Evolutionary conservation across 2,113 vertebrate species (phyloP), one percentile per base, ranked within the genome.

Genomic region (Petrocephalus zakoni): DNA sequence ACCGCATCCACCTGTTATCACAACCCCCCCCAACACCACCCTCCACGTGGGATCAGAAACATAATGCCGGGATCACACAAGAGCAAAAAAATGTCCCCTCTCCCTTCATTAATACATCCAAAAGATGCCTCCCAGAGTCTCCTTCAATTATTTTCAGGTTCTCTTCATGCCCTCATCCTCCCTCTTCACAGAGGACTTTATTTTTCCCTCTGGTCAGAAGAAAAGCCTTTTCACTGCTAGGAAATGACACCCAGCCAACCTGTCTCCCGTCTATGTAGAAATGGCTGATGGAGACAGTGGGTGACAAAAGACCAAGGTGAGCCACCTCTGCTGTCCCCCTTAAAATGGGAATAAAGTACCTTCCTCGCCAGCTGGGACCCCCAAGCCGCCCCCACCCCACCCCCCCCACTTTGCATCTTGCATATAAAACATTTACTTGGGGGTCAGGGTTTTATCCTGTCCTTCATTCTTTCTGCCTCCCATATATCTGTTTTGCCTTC

Each of bases 11-110:
- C 85, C 86, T 87, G 86, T 64, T 87, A 87, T 61, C 55, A 87
- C 37, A 87, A 87, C 34, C 25, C 61, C 61, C 25, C 5, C 37
- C 95, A 96, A 97, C 96, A 9, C 81, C 37, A 78, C 72, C 72
- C 15, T 42, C 34, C 37, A 19, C 15, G 95, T 95, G 95, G 96
- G 97, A 97, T 98, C 97, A 98, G 98, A 96, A 97, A 96, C 96
- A 97, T 97, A 98, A 98, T 97, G 96, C 93, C 93, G 95, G 96
- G 95, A 96, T 96, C 95, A 97, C 96, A 96, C 49, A 22, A 94
- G 96, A 95, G 82, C 22, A 96, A 96, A 97, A 37, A 95, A 94
- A 94, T 95, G 96, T 94, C 95, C 96, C 95, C 94, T 94, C 58
- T 96, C 94, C 94, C 93, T 96, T 97, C 96, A 98, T 97, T 98